Base-by-base conservation (phyloP, 2,797 vertebrate species). In the Poecilia gillii region DNA sequence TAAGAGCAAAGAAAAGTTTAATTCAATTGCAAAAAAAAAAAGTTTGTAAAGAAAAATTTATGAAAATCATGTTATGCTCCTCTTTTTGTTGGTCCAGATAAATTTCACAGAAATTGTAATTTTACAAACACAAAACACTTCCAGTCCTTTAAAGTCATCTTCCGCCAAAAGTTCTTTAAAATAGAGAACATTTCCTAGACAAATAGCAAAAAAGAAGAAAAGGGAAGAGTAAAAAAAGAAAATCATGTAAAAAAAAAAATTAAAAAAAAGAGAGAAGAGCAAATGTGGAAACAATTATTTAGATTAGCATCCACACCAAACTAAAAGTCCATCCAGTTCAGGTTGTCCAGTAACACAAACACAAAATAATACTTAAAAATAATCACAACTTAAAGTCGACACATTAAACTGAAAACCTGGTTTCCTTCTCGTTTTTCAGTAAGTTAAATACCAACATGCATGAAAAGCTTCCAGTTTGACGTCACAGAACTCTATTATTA, bases 361-460 rank as follows among this genome's bases (percentile, higher is more conserved):
- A 53, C 11, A 33, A 64, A 64, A 4, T 62, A 62, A 20, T 20
- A 20, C 6, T 8, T 66, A 1, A 41, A 70, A 25, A 41, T 25
- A 33, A 23, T 68, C 0, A 18, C 20, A 41, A 43, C 39, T 41
- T 25, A 0, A n/a, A 41, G 39, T 25, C 4, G 11, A 43, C 9
- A 23, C 36, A n/a, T 1, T 13, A 13, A 11, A 66, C 20, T 41
- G 20, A 16, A 71, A 43, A 28, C 13, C 2, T 71, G 68, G 28
- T 71, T 71, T 71, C 9, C 4, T 77, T 73, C 72, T 45, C 78
- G 25, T 70, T 81, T 46, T 73, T 41, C 18, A 68, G 36, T 13
- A 73, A 62, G 66, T 77, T 64, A 77, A 84, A 77, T n/a, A 41
- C 45, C 14, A 78, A 59, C 4, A 5, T 57, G 43, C 25, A 72